These are phyloP conservation scores for Drosophila hydei DNA, from an alignment of 1,140 invertebrate genomes.

Conservation along the genomic window DNA sequence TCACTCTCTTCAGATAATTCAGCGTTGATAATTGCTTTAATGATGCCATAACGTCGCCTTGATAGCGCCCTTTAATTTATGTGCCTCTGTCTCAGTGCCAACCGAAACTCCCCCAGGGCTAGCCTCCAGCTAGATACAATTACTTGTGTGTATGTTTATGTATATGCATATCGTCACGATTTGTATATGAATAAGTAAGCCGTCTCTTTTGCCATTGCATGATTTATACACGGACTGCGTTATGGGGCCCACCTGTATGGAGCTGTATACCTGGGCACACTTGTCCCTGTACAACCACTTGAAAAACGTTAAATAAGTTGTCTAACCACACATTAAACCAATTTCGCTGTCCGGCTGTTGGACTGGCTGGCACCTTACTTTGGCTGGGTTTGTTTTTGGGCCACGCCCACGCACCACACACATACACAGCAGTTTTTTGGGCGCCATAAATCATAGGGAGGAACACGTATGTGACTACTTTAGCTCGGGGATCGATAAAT, in stretches of 20 bases:
- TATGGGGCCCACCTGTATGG: constrained; percentile 56
- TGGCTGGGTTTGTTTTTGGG: constrained; percentile 25
- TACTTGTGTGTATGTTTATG: constrained; percentile 22
- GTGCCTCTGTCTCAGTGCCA: constrained; percentile 20
- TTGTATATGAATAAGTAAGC: constrained; percentile 49
- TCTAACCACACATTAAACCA: constrained; percentile 82
- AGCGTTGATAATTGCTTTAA: constrained; percentile 78
- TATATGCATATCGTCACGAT: constrained; percentile 15
- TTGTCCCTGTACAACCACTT: constrained; percentile 67
- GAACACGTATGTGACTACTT: constrained; percentile 78
- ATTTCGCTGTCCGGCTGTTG: constrained; percentile 59
- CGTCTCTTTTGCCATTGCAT: constrained; percentile 67
- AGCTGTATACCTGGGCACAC: constrained; percentile 25
- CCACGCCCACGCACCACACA: constrained; percentile 30
- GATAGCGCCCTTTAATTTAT: constrained; percentile 72
- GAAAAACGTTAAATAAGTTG: constrained; percentile 82
- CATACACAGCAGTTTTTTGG: constrained; percentile 33
- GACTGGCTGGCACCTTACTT: constrained; percentile 70
- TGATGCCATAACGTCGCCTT: constrained; percentile 73
- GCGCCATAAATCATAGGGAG: constrained; percentile 77
- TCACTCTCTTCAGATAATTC: constrained; percentile 47
- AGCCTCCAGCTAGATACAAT: constrained; percentile 46
- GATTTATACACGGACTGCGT: constrained; percentile 62
- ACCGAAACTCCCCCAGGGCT: constrained; percentile 19
- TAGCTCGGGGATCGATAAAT: constrained; percentile 82